phyloP scores from a whole-genome alignment of 2,888 invertebrate genomes.

The Erebia ligea region DNA sequence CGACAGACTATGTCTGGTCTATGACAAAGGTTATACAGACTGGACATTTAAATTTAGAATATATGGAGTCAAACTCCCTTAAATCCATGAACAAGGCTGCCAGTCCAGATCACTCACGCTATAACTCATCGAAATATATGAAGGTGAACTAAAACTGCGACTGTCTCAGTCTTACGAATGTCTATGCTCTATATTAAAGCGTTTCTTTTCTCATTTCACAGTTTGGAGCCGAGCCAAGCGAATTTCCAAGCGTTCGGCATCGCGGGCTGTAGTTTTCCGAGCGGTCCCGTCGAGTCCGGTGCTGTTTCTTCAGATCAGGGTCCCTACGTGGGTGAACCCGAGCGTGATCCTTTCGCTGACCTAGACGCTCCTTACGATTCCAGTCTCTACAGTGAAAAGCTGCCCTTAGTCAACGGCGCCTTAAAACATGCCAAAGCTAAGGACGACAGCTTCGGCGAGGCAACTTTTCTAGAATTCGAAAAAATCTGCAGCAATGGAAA shows the following conservation, averaged over 20 bases:
- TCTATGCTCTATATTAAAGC: constrained; percentile 71
- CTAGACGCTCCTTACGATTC: constrained; percentile 64
- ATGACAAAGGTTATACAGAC: constrained; percentile 5
- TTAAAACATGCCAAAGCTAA: constrained; percentile 59
- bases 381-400: constrained; percentile 57
- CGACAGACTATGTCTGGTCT: background rate
- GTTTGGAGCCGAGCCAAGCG: constrained; percentile 84
- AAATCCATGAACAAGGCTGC: constrained; percentile 72
- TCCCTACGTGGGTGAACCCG: constrained; percentile 62
- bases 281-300: constrained; percentile 76
- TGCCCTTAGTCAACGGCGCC: constrained; percentile 57
- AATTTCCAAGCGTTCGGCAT: constrained; percentile 79
- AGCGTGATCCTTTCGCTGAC: constrained; percentile 66
- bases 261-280: constrained; percentile 81
- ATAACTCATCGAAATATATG: constrained; percentile 78
- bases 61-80: constrained; percentile 73
- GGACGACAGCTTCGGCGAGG: constrained; percentile 75
- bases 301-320: constrained; percentile 63
- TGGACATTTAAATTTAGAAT: constrained; percentile 34
- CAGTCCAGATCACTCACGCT: constrained; percentile 75
- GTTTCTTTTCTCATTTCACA: constrained; percentile 83
- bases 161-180: constrained; percentile 77
- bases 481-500: constrained; percentile 62
- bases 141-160: constrained; percentile 67
- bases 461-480: constrained; percentile 75